These are phyloP conservation scores for Drosophila yakuba DNA, from an alignment of 1,140 invertebrate genomes.

Conservation along the genomic window DNA sequence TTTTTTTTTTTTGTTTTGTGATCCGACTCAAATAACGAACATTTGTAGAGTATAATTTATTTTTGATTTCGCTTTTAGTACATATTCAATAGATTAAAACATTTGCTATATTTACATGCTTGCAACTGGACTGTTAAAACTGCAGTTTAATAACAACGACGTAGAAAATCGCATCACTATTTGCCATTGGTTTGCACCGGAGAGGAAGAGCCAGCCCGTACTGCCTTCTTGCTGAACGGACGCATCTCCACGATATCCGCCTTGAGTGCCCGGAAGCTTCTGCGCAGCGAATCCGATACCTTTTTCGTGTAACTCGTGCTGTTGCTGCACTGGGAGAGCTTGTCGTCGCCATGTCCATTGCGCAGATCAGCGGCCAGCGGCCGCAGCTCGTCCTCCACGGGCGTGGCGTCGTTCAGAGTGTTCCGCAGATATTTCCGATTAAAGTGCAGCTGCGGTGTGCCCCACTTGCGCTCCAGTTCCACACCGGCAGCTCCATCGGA, in stretches of 20 bases:
- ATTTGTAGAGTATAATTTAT: background rate
- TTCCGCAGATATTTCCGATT: constrained; percentile 79
- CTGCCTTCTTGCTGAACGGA: constrained; percentile 58
- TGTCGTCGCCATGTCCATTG: constrained; percentile 55
- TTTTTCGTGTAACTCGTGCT: constrained; percentile 76
- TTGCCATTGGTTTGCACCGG: constrained; percentile 13
- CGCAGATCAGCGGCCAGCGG: constrained; percentile 40
- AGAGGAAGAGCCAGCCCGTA: background rate
- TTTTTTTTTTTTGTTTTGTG: background rate
- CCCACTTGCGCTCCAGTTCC: constrained; percentile 74
- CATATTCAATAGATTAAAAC: constrained; percentile 1
- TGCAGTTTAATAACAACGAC: background rate
- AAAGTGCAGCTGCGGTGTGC: constrained; percentile 79
- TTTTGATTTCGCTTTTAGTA: background rate
- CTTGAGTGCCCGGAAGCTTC: constrained; percentile 73
- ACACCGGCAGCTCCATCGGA: background rate
- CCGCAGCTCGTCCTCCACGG: constrained; percentile 51
- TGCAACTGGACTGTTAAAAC: background rate
- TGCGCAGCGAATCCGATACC: constrained; percentile 65
- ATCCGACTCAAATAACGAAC: background rate
- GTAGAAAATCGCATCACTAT: constrained; percentile 8
- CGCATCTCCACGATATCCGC: constrained; percentile 70
- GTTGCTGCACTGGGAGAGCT: constrained; percentile 74
- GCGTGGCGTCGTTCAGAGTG: constrained; percentile 36
- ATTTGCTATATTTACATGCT: constrained; percentile 14